Percentiles rank a stretch among this genome's conserved stretches.
phyloP scores from a whole-genome alignment of 2,888 invertebrate genomes.

The Rhorus exstirpatorius region DNA sequence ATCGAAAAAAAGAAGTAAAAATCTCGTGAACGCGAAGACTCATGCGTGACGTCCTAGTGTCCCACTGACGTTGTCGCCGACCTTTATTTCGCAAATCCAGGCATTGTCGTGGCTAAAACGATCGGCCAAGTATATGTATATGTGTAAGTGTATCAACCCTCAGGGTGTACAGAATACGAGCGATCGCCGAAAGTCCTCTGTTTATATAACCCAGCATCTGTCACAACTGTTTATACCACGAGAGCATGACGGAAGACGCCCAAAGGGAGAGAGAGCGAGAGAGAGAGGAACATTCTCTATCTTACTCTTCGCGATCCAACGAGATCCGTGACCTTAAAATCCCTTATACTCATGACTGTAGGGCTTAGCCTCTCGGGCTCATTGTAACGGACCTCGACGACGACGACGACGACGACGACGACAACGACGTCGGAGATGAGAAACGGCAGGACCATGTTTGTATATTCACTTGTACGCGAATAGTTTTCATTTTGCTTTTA shows the following conservation, averaged over 20 bases:
- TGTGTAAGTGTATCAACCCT: constrained; percentile 30
- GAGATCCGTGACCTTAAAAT: constrained; percentile 66
- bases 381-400: constrained; percentile 36
- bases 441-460: constrained; percentile 54
- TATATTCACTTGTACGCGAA: constrained; percentile 57
- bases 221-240: constrained; percentile 82
- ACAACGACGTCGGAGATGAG: constrained; percentile 49
- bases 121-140: constrained; percentile 66
- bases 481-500: constrained; percentile 57
- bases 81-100: constrained; percentile 79
- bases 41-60: constrained; percentile 25
- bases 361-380: constrained; percentile 67
- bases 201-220: constrained; percentile 83
- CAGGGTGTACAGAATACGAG: constrained; percentile 74
- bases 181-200: constrained; percentile 73
- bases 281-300: constrained; percentile 66
- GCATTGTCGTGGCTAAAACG: constrained; percentile 79
- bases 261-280: constrained; percentile 19
- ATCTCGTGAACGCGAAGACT: constrained; percentile 42
- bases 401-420: constrained; percentile 26
- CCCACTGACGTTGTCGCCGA: constrained; percentile 47
- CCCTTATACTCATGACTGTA: constrained; percentile 43
- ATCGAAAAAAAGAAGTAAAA: constrained; percentile 28
- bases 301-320: constrained; percentile 68
- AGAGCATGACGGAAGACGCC: constrained; percentile 34